Conservation (phyloP, 2,888 invertebrate species). For the Melanostoma scalare region DNA sequence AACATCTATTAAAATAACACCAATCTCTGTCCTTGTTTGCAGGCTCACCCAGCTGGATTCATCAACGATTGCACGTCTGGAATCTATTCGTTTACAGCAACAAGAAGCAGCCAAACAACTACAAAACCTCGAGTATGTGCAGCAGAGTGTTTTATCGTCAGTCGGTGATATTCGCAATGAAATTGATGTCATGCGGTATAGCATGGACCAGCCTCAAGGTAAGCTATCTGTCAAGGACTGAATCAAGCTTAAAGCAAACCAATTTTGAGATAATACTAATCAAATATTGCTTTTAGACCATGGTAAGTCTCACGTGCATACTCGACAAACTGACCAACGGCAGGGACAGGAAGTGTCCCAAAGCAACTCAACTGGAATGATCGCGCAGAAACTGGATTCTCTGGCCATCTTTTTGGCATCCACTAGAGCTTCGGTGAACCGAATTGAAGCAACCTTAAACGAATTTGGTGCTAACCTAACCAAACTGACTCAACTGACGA, state of each 20-base stretch:
- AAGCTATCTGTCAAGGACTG: neutral
- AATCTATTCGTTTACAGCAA: conserved; percentile 81
- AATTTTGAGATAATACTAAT: no score
- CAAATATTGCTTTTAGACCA: conserved; percentile 3
- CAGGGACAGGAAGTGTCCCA: no score
- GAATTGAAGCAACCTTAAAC: conserved; percentile 66
- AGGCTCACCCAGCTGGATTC: conserved; percentile 81
- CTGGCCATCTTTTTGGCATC: conserved; percentile 78
- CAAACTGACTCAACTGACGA: conserved; percentile 75
- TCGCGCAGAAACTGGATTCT: conserved; percentile 75
- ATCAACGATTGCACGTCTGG: conserved; percentile 80
- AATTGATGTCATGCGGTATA: conserved; percentile 75
- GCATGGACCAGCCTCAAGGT: conserved; percentile 42
- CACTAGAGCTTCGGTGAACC: conserved; percentile 74
- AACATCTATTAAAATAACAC: neutral
- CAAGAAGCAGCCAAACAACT: conserved; percentile 80
- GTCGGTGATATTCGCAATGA: conserved; percentile 82
- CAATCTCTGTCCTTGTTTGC: conserved; percentile 26
- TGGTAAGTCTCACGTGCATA: conserved; percentile 18
- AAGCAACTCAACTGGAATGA: conserved; percentile 23
- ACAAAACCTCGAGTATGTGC: conserved; percentile 82
- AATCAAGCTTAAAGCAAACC: no score
- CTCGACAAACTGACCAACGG: conserved; percentile 18
- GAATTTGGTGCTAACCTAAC: conserved; percentile 73
- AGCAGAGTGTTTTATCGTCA: conserved; percentile 78